phyloP scores from a whole-genome alignment of 2,888 invertebrate species.

The Prosopocoilus inquinatus region DNA sequence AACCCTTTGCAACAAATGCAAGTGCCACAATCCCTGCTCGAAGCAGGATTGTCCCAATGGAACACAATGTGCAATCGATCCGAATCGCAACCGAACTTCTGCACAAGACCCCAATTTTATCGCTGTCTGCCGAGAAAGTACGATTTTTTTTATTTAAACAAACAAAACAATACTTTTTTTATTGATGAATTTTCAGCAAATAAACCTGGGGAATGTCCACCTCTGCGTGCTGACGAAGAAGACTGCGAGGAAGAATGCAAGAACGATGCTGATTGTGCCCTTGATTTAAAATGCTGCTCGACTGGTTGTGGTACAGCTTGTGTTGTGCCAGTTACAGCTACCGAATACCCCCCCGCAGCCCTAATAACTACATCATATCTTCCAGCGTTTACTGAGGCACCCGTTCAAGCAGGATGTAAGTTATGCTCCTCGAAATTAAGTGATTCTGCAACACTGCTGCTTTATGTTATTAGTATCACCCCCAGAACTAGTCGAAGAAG shows the following conservation, averaged over 20 bases:
- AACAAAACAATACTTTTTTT: background rate
- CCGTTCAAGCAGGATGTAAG: constrained; percentile 39
- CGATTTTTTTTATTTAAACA: constrained; percentile 29
- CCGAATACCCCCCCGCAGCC: constrained; percentile 43
- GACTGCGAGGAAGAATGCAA: constrained; percentile 70
- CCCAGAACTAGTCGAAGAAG: constrained; percentile 43
- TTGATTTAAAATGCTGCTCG: constrained; percentile 77
- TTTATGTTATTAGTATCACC: constrained; percentile 37
- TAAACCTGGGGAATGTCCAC: constrained; percentile 71
- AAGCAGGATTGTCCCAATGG: constrained; percentile 59
- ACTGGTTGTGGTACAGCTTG: constrained; percentile 77
- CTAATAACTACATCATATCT: constrained; percentile 46
- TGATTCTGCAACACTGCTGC: background rate
- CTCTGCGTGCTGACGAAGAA: constrained; percentile 47
- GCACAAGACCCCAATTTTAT: constrained; percentile 50
- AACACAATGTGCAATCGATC: constrained; percentile 68
- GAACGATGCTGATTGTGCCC: constrained; percentile 79
- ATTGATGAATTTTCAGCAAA: constrained; percentile 51
- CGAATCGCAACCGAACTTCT: constrained; percentile 41
- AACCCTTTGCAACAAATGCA: constrained; percentile 69
- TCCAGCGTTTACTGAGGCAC: constrained; percentile 46
- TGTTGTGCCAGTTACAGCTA: constrained; percentile 53
- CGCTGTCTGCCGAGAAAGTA: constrained; percentile 66
- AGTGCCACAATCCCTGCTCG: constrained; percentile 74
- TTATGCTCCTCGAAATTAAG: background rate